A percentile compares a stretch with the other conserved stretches of the same genome.
These are phyloP conservation scores for Macaria notata DNA, from an alignment of 2,888 invertebrate species.

Conservation along the genomic window DNA sequence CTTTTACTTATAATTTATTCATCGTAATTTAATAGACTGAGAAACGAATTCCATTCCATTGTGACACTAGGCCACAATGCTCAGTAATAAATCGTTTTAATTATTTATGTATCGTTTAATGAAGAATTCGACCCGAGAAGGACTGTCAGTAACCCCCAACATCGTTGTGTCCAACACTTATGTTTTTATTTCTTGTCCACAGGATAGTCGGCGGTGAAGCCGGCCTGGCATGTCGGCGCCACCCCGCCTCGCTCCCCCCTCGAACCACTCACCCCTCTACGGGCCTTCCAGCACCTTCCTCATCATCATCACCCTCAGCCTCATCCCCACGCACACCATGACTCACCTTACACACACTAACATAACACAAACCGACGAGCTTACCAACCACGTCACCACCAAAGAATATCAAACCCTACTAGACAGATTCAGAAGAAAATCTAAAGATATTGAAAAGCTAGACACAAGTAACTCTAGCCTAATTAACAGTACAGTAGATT, in stretches of 20 bases:
- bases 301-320: slow-evolving; percentile 44
- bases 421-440: slow-evolving; percentile 59
- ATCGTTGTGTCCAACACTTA: background rate
- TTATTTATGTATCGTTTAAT: too few relatives aligned
- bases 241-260: slow-evolving; percentile 45
- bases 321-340: slow-evolving; percentile 56
- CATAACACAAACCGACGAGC: slow-evolving; percentile 26
- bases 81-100: too few relatives aligned
- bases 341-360: slow-evolving; percentile 31
- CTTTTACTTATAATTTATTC: too few relatives aligned
- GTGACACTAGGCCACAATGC: too few relatives aligned
- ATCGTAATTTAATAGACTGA: too few relatives aligned
- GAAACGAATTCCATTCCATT: too few relatives aligned
- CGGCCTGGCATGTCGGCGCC: slow-evolving; percentile 75
- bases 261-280: slow-evolving; percentile 60
- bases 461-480: background rate
- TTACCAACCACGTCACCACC: slow-evolving; percentile 38
- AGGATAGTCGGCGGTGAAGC: slow-evolving; percentile 62
- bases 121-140: too few relatives aligned
- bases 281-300: slow-evolving; percentile 54
- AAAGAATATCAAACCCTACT: slow-evolving; percentile 57
- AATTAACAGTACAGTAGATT: slow-evolving; percentile 27
- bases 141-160: too few relatives aligned
- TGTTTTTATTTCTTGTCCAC: slow-evolving; percentile 35
- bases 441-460: slow-evolving; percentile 1